Base-by-base conservation (phyloP, 2,888 invertebrate species). In the Eucera pruinosa region DNA sequence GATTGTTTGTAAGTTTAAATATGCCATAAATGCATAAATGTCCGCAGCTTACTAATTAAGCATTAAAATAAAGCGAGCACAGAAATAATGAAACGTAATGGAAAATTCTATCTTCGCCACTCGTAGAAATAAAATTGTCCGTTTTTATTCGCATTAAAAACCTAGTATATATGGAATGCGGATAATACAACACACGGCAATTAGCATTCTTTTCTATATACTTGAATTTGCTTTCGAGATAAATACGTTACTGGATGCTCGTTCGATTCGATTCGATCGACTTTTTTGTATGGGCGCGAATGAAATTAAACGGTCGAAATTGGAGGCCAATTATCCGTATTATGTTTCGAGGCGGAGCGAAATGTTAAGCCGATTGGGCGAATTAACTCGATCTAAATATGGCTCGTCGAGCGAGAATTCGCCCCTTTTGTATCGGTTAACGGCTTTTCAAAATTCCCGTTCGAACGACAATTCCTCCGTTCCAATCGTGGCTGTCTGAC, bases 341-440 rank as follows among this genome's bases (percentile, higher is more conserved):
- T 74, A 62, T 74, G 57, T 58, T 64, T 57, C 57, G 25, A 25
- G 27, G 23, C 41, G 25, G 55, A 25, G 5, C 43, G 30, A 58
- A 45, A 64, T 74, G 39, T 52, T 52, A 73, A 74, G 64, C 57
- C 57, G 64, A 58, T 74, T 64, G 18, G 13, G 27, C 50, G 74
- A 73, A 74, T 74, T 74, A 74, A 58, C 74, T 58, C 74, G 74
- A 58, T 64, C 57, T 33, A 58, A 64, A 74, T 45, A 74, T 64
- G 57, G 74, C 57, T 58, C 39, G 43, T 57, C 50, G 50, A 27
- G 45, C 57, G 43, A 45, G 30, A 52, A 58, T 73, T 39, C 41
- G 36, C 23, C 50, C 30, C 57, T 36, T 62, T 62, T 48, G 62
- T 50, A 18, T 27, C 25, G 13, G 23, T 15, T 2, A 13, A 7